Conservation (phyloP, 2,888 invertebrate genomes). For the Coelogynopora nodosa region DNA sequence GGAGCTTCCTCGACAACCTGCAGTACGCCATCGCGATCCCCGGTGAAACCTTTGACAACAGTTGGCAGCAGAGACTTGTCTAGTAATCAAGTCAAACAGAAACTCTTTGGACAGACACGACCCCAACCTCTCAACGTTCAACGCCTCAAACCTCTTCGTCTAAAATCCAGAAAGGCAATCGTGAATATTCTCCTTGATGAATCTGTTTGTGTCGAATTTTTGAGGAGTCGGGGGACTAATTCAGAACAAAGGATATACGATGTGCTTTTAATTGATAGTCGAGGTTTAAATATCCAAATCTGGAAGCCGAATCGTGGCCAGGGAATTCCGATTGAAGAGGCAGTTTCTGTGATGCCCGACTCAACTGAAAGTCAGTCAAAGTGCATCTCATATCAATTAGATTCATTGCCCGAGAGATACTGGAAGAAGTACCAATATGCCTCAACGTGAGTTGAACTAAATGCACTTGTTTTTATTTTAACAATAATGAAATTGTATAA, state of each 20-base stretch:
- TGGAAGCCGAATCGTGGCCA: conserved; percentile 5
- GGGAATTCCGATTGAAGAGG: not conserved
- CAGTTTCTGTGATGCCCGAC: not conserved
- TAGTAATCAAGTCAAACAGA: not conserved
- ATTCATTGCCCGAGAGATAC: conserved; percentile 36
- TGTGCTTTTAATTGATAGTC: not conserved
- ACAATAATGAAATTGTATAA: too few relatives aligned
- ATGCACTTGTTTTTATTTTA: too few relatives aligned
- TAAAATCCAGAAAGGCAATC: conserved; percentile 35
- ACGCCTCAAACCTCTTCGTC: conserved; percentile 38
- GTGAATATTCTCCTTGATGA: conserved; percentile 43
- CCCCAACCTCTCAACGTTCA: conserved; percentile 27
- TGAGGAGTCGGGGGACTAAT: not conserved
- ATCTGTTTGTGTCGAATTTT: conserved; percentile 41
- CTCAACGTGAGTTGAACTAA: conserved; percentile 32
- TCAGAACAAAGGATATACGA: not conserved
- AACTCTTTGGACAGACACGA: not conserved
- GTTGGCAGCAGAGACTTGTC: not conserved
- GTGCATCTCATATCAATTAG: not conserved
- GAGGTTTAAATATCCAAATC: not conserved
- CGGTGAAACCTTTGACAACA: not conserved
- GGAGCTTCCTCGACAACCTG: not conserved
- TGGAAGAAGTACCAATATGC: conserved; percentile 38
- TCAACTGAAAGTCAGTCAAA: not conserved
- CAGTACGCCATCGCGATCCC: not conserved